phyloP scores from a whole-genome alignment of 2,888 invertebrate species.

The Microctonus aethiopoides region DNA sequence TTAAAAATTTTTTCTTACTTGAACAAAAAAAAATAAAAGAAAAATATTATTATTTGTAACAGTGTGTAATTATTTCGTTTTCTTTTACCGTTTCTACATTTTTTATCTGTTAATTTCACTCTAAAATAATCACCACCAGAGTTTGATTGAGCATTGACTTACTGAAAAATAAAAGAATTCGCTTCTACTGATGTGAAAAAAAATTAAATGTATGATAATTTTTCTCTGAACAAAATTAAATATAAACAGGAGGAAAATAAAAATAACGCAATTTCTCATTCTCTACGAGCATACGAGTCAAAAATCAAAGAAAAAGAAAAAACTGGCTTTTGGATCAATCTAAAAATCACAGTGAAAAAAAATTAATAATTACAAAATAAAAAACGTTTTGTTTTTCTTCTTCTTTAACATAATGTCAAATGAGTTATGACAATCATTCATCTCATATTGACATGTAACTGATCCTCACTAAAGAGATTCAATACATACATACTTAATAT shows the following conservation, averaged over 20 bases:
- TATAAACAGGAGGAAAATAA: background rate
- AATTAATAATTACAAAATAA: background rate
- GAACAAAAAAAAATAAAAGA: slow-evolving; percentile 1
- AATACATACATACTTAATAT: background rate
- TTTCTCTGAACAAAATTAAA: background rate
- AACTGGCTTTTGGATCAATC: background rate
- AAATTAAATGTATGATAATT: background rate
- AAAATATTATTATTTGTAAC: slow-evolving; percentile 1
- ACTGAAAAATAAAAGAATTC: slow-evolving; percentile 6
- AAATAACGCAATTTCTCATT: background rate
- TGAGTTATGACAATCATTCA: background rate
- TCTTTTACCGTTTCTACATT: background rate
- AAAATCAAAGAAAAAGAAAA: background rate
- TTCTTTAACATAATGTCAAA: background rate
- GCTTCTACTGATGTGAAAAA: background rate
- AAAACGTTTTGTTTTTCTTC: background rate
- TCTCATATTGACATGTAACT: background rate
- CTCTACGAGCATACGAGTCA: background rate
- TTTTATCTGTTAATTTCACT: background rate
- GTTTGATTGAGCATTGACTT: background rate
- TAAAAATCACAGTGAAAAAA: background rate
- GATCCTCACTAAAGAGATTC: background rate
- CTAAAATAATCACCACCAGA: slow-evolving; percentile 14
- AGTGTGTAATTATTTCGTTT: background rate
- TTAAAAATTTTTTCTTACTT: slow-evolving; percentile 17